Base-by-base conservation (phyloP, 2,888 invertebrate genomes). In the Drosophila diplacantha region DNA sequence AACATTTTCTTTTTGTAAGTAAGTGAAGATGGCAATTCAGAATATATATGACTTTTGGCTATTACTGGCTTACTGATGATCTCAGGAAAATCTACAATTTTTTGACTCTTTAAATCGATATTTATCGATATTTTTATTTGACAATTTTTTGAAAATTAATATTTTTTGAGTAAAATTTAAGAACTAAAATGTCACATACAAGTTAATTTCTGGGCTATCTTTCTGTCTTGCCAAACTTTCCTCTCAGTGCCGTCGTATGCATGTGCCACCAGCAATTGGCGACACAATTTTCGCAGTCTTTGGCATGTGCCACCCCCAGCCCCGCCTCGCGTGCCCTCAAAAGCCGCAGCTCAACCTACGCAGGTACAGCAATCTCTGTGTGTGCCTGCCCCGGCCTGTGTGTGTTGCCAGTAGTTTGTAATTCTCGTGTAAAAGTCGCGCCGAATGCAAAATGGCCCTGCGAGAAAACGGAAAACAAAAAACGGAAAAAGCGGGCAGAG, bases 391-490 rank as follows among this genome's bases (percentile, higher is more conserved):
- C 6, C 7, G 3, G 8, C 26, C 14, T 20, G 22, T 39, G 22
- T 38, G 14, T n/a, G 60, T 71, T 75, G 81, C 80, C 81, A 81
- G 81, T 81, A 81, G 81, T 81, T 83, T 81, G 81, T 81, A 81
- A 81, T 79, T 83, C 81, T 81, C 81, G 83, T 81, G 81, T 81
- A 81, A 79, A 83, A 81, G 76, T 81, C 81, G 81, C 72, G 71
- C 72, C 81, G 77, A 75, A 75, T 80, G 77, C 81, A 79, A 77
- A 82, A 82, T 80, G 75, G 75, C 82, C 78, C 75, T 77, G 75
- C 82, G 73, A 80, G 38, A 65, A 55, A 39, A 31, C 22, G 53
- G 50, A 43, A 47, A 55, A 54, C 26, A 41, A 35, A 16, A 62
- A 37, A 11, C 57, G 1, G 8, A 8, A 35, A 18, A 41, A 16